Conservation (phyloP, 2,113 vertebrate species). For the Phaethornis superciliosus region DNA sequence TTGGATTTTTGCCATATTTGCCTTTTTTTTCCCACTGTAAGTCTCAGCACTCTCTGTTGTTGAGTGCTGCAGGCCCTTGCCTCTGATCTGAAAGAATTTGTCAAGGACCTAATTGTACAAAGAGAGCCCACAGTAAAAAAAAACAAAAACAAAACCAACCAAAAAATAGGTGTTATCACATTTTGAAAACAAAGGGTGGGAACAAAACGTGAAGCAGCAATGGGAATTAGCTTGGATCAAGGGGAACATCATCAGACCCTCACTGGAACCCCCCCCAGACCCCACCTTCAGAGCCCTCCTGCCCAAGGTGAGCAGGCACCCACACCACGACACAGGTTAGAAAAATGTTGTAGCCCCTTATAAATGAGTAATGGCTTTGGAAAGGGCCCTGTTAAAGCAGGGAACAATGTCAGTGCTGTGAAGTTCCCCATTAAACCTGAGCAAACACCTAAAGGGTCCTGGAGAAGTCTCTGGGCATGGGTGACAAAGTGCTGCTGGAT, state of each 20-base stretch:
- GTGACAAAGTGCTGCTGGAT: neutral
- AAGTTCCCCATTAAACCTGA: neutral
- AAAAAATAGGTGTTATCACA: neutral
- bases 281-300: neutral
- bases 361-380: constrained; percentile 17
- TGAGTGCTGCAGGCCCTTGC: neutral
- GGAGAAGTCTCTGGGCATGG: neutral
- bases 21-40: neutral
- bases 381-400: neutral
- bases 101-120: neutral
- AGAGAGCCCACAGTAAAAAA: neutral
- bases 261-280: neutral
- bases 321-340: neutral
- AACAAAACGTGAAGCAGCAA: neutral
- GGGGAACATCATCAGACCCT: neutral
- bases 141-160: no score
- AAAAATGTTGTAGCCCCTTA: neutral
- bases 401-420: neutral
- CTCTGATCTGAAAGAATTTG: neutral
- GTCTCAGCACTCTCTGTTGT: neutral
- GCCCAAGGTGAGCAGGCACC: neutral
- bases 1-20: neutral
- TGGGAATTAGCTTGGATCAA: neutral
- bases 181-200: neutral
- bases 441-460: neutral